Base-by-base conservation (phyloP, 2,797 vertebrate species). In the Corythornis leucogaster region DNA sequence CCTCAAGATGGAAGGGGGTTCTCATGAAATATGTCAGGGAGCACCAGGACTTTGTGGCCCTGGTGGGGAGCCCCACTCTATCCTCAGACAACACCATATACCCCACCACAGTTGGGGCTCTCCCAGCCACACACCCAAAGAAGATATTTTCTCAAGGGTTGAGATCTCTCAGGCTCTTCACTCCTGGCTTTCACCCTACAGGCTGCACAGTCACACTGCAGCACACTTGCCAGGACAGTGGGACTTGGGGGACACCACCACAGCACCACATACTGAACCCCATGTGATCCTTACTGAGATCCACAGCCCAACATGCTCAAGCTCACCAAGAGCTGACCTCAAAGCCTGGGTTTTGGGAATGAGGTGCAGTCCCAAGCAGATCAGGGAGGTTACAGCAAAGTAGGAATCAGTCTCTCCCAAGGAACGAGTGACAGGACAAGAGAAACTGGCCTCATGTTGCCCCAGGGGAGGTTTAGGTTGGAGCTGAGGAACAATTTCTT, bases 161-260 rank as follows among this genome's bases (percentile, higher is more conserved):
- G 26, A 48, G 50, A 40, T 2, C 77, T 33, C 66, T 35, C 64
- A 22, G 43, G 51, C 42, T 83, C 78, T 66, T 20, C 20, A 2
- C 22, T 58, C 38, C 33, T 15, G 31, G n/a, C 20, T 25, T 12
- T 15, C 28, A 31, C 19, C n/a, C 76, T 5, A 11, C 2, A 2
- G 8, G 74, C 67, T 31, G 30, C 38, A 16, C 0, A 2, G 75
- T 22, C 22, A 21, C 17, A 1, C 24, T 26, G 63, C 28, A 28
- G 55, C 16, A 7, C 50, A 2, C 1, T 0, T 11, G 15, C 46
- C 78, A 57, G 67, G 43, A 67, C 57, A 28, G 61, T 19, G 17
- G 42, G 17, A 51, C 42, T 3, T 0, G 16, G 5, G 30, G 59
- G 51, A 45, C 20, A n/a, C 38, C 30, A 4, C 0, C 0, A 0